These are phyloP conservation scores for Stegodyphus dumicola DNA, from an alignment of 1,140 invertebrate species.

Conservation along the genomic window DNA sequence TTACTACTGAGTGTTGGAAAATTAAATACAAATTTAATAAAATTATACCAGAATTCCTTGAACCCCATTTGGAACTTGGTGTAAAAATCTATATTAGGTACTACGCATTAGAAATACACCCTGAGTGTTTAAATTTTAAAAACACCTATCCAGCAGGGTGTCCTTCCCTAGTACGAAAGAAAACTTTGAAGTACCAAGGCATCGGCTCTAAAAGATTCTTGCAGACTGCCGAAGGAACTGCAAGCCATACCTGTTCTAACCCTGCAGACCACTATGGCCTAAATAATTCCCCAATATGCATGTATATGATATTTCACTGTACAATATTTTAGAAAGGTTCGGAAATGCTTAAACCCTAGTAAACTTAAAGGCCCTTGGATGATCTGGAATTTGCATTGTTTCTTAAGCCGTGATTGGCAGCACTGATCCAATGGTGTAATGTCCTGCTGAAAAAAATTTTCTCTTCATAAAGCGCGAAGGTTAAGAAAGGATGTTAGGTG, in stretches of 20 bases:
- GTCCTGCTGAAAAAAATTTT: too few relatives aligned
- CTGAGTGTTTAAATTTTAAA: neutral
- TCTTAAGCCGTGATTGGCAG: too few relatives aligned
- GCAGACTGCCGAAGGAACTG: neutral
- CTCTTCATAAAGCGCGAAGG: too few relatives aligned
- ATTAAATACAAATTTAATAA: too few relatives aligned
- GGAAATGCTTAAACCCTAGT: too few relatives aligned
- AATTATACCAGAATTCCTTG: conserved; percentile 1
- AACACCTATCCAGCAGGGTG: neutral
- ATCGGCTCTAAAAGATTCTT: neutral
- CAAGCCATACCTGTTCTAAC: neutral
- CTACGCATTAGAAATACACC: neutral
- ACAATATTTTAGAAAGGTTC: too few relatives aligned
- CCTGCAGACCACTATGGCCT: too few relatives aligned
- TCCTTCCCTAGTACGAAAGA: neutral
- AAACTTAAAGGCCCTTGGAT: too few relatives aligned
- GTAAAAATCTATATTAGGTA: neutral
- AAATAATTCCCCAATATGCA: neutral
- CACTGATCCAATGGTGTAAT: too few relatives aligned
- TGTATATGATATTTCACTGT: neutral
- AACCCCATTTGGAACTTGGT: conserved; percentile 13
- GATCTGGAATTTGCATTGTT: too few relatives aligned
- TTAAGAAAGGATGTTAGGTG: too few relatives aligned
- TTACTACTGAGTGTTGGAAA: too few relatives aligned
- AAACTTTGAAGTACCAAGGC: neutral